These are phyloP conservation scores for Menidia menidia DNA, from an alignment of 2,797 vertebrate species.

Conservation along the genomic window DNA sequence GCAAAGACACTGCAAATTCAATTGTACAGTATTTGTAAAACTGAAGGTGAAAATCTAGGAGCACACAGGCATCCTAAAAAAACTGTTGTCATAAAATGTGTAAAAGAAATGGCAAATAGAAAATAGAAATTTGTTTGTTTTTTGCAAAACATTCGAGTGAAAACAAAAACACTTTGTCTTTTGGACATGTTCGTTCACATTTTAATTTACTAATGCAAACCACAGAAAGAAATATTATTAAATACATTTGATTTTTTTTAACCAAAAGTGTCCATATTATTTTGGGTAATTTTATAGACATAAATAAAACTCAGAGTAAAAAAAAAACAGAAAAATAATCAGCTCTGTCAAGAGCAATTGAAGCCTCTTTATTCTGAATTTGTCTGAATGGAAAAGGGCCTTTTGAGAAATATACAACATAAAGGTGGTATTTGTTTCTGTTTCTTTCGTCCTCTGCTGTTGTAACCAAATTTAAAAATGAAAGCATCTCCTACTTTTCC, in stretches of 20 bases:
- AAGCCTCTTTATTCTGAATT: neutral
- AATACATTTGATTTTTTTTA: neutral
- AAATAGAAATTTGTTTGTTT: neutral
- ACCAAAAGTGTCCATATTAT: too few species aligned
- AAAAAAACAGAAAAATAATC: too few species aligned
- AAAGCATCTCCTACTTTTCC: constrained; percentile 59
- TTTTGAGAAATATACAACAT: neutral
- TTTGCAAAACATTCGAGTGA: neutral
- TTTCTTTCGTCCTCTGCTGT: constrained; percentile 28
- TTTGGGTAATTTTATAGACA: too few species aligned
- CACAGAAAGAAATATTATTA: neutral
- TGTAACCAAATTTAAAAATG: constrained; percentile 53
- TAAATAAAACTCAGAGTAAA: too few species aligned
- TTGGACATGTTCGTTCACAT: neutral
- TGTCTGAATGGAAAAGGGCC: too few species aligned
- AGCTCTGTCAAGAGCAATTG: too few species aligned
- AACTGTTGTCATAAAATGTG: neutral
- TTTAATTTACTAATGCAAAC: neutral
- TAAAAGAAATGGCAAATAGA: neutral
- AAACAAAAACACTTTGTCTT: neutral
- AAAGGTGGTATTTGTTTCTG: constrained; percentile 19
- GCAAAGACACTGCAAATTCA: neutral
- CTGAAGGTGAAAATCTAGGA: neutral
- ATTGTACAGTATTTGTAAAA: neutral
- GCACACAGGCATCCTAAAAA: too few species aligned